phyloP scores from a whole-genome alignment of 2,888 invertebrate species.

The Baccha elongata region DNA sequence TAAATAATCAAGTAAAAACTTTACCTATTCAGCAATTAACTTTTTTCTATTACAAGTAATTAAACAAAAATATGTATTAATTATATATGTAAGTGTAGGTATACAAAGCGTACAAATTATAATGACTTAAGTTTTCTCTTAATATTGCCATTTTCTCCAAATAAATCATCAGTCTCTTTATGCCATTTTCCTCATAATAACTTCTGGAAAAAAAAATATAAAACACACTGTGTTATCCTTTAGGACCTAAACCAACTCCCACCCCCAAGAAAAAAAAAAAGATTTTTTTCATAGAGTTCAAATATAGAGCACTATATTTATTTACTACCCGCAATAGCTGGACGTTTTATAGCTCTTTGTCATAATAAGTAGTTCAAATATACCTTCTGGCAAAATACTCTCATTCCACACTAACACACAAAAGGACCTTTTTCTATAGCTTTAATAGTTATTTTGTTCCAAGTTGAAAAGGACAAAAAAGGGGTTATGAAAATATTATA shows the following conservation, averaged over 20 bases:
- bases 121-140: background rate
- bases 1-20: too few relatives aligned
- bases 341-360: background rate
- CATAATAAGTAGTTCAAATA: slow-evolving; percentile 9
- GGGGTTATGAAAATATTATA: slow-evolving; percentile 5
- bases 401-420: too few relatives aligned
- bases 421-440: background rate
- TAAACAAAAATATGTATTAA: too few relatives aligned
- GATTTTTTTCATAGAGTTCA: background rate
- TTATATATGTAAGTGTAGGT: too few relatives aligned
- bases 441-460: slow-evolving; percentile 4
- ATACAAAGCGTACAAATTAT: background rate
- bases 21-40: too few relatives aligned
- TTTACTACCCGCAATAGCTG: background rate
- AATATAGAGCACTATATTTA: background rate
- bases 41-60: too few relatives aligned
- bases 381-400: slow-evolving; percentile 16
- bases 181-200: background rate
- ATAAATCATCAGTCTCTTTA: background rate
- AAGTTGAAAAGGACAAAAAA: background rate
- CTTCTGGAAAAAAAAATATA: background rate
- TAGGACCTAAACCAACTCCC: background rate
- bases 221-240: background rate
- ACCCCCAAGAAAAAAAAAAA: background rate
- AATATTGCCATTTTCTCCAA: background rate